These are phyloP conservation scores for Trachelus iudaicus DNA, from an alignment of 2,888 invertebrate genomes.

Conservation along the genomic window DNA sequence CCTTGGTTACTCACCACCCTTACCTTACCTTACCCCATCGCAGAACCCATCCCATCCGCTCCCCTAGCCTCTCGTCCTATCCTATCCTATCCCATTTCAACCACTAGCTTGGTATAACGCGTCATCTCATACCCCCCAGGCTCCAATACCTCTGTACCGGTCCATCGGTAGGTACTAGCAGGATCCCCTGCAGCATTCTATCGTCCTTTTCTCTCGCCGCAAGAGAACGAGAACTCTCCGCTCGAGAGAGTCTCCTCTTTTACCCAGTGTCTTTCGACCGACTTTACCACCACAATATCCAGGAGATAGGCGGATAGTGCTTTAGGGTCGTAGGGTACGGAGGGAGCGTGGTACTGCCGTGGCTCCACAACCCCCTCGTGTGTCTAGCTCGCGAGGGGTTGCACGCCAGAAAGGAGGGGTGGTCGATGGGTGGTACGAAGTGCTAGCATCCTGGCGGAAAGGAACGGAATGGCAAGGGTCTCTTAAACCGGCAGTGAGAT, in stretches of 20 bases:
- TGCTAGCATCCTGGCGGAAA: slow-evolving; percentile 4
- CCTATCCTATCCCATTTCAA: slow-evolving; percentile 17
- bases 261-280: not conserved
- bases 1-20: slow-evolving; percentile 19
- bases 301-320: slow-evolving; percentile 1
- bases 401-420: not conserved
- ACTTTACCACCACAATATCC: not conserved
- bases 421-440: slow-evolving; percentile 13
- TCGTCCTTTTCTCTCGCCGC: not conserved
- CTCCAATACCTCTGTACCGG: not conserved
- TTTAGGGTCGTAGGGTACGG: not conserved
- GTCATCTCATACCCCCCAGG: not conserved
- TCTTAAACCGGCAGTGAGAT: slow-evolving; percentile 53
- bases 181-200: not conserved
- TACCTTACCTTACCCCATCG: not conserved
- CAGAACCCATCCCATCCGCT: slow-evolving; percentile 10
- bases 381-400: slow-evolving; percentile 20
- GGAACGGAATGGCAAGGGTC: slow-evolving; percentile 19
- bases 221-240: not conserved
- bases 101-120: slow-evolving; percentile 5
- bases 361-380: slow-evolving; percentile 6
- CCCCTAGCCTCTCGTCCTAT: slow-evolving; percentile 16
- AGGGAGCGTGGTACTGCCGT: not conserved
- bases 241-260: slow-evolving; percentile 1
- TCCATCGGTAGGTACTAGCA: not conserved